phyloP scores from a whole-genome alignment of 1,140 invertebrate species.

The Drosophila kanapiae region DNA sequence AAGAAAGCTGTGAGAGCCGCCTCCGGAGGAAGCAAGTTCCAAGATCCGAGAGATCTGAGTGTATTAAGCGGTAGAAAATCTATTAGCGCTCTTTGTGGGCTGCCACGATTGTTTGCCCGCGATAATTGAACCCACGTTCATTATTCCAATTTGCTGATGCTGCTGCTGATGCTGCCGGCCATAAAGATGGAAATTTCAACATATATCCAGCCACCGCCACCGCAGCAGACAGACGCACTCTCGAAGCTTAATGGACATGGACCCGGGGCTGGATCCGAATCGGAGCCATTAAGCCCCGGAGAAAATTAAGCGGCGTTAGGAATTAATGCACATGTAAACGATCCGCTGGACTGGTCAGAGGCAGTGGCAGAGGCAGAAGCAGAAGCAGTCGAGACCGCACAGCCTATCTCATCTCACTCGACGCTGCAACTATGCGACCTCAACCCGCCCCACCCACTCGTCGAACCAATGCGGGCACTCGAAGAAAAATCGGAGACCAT shows the following conservation, averaged over 20 bases:
- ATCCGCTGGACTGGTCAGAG: conserved; percentile 41
- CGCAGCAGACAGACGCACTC: conserved; percentile 57
- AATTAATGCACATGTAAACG: conserved; percentile 78
- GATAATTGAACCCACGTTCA: conserved; percentile 84
- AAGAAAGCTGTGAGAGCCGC: conserved; percentile 67
- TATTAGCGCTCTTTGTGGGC: conserved; percentile 73
- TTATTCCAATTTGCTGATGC: conserved; percentile 72
- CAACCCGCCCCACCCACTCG: conserved; percentile 31
- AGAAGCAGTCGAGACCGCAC: conserved; percentile 17
- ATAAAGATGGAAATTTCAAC: conserved; percentile 46
- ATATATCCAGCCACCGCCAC: conserved; percentile 36
- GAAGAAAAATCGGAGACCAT: not conserved
- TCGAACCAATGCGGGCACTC: not conserved
- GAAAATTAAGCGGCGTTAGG: conserved; percentile 81
- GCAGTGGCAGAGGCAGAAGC: conserved; percentile 16
- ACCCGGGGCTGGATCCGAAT: conserved; percentile 21
- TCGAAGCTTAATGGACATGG: conserved; percentile 59
- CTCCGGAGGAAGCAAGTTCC: conserved; percentile 51
- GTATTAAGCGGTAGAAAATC: conserved; percentile 69
- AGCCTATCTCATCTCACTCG: conserved; percentile 24
- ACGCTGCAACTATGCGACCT: conserved; percentile 42
- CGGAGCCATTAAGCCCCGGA: conserved; percentile 38
- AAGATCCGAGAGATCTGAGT: conserved; percentile 8
- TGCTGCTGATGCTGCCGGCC: conserved; percentile 31
- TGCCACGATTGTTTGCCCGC: conserved; percentile 75